Percentiles rank a stretch among this genome's conserved stretches.
These are phyloP conservation scores for Acanthosepion pharaonis DNA, from an alignment of 2,888 invertebrate genomes.

Conservation along the genomic window DNA sequence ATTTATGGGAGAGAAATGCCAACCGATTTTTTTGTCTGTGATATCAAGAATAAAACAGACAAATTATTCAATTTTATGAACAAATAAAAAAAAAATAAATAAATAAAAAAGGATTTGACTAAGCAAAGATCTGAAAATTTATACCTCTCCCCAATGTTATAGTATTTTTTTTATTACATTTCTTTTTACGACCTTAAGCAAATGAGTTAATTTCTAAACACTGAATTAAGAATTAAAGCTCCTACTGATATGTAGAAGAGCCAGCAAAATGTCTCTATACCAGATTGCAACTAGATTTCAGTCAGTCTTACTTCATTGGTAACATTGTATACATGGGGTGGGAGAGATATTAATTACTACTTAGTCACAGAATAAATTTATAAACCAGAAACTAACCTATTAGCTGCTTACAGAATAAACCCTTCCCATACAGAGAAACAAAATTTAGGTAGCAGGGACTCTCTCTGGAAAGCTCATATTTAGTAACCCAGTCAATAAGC, in stretches of 20 bases:
- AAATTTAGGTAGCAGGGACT: background rate
- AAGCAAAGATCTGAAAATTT: no score
- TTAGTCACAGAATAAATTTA: background rate
- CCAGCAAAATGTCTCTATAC: background rate
- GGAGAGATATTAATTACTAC: background rate
- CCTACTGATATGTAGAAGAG: background rate
- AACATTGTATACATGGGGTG: background rate
- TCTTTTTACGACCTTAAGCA: background rate
- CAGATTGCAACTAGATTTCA: background rate
- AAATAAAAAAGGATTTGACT: no score
- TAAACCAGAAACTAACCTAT: background rate
- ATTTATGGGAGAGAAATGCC: no score
- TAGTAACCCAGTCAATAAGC: background rate
- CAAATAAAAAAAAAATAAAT: no score
- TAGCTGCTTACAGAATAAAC: background rate
- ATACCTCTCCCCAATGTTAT: no score
- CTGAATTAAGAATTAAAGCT: background rate
- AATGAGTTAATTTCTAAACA: background rate
- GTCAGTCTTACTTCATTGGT: background rate
- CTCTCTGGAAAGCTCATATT: background rate
- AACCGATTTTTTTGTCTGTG: no score
- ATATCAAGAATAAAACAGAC: no score
- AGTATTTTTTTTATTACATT: no score
- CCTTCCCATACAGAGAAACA: background rate
- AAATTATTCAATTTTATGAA: no score